Conservation (phyloP, 2,113 vertebrate species). For the Perccottus glenii region DNA sequence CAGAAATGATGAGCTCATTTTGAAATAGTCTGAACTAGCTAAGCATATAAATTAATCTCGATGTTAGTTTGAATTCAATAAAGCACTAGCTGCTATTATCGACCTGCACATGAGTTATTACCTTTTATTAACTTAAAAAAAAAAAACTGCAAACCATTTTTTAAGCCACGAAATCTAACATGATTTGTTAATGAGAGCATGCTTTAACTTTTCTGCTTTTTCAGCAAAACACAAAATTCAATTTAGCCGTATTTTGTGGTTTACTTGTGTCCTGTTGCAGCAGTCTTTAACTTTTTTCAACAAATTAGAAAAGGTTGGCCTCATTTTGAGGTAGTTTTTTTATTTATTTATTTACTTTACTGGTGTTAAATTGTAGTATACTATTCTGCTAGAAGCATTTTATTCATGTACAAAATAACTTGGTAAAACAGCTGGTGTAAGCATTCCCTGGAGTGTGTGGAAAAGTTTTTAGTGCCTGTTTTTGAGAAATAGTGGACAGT, state of each 20-base stretch:
- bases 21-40: neutral
- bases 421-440: slow-evolving; percentile 44
- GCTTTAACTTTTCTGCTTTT: no score
- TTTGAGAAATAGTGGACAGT: slow-evolving; percentile 33
- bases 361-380: no score
- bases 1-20: neutral
- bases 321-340: no score
- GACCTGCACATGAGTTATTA: neutral
- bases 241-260: no score
- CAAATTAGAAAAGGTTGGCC: no score
- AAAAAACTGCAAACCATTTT: neutral
- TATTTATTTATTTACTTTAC: no score
- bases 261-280: no score
- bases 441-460: slow-evolving; percentile 1
- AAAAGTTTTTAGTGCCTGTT: neutral
- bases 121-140: neutral
- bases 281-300: no score
- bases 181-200: neutral
- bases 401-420: slow-evolving; percentile 6
- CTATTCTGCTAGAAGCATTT: no score
- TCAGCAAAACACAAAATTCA: neutral
- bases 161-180: neutral
- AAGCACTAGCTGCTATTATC: neutral
- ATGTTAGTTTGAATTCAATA: slow-evolving; percentile 1
- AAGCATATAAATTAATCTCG: neutral